Evolutionary conservation across 2,888 invertebrate species (phyloP).

Genomic region (Enchytraeus crypticus): DNA sequence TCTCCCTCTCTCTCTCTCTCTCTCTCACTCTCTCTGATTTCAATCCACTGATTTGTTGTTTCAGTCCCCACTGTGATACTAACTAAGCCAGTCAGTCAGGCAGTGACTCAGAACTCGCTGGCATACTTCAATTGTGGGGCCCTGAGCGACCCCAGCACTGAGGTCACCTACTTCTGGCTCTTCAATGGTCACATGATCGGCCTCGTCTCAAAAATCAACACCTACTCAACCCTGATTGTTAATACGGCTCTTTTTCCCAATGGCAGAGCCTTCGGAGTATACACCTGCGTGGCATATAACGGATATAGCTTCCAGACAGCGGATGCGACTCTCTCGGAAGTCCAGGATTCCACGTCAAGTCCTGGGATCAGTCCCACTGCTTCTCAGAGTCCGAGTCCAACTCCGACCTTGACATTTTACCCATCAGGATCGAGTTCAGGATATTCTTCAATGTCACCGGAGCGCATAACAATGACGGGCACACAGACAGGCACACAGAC

Average conservation of each 20-base stretch:
- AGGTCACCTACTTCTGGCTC: neutral
- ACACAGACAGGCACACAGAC: too few species aligned
- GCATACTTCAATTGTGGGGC: neutral
- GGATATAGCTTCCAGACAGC: neutral
- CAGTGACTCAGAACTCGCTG: neutral
- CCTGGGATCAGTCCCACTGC: too few species aligned
- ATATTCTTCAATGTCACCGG: too few species aligned
- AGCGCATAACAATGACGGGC: too few species aligned
- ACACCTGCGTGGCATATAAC: neutral
- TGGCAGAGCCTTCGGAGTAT: neutral
- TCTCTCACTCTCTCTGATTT: too few species aligned
- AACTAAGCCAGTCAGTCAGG: neutral
- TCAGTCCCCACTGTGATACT: neutral
- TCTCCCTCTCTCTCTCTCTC: too few species aligned
- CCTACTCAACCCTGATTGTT: neutral
- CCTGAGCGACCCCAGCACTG: neutral
- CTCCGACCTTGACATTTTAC: too few species aligned
- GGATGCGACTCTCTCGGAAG: neutral
- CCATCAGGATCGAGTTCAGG: too few species aligned
- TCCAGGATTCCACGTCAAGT: too few species aligned
- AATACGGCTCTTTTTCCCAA: neutral
- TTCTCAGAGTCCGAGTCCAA: too few species aligned
- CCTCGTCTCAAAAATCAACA: too few species aligned
- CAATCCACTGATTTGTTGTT: too few species aligned
- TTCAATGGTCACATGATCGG: neutral